Conservation (phyloP, 2,113 vertebrate genomes). For the Sander vitreus region DNA sequence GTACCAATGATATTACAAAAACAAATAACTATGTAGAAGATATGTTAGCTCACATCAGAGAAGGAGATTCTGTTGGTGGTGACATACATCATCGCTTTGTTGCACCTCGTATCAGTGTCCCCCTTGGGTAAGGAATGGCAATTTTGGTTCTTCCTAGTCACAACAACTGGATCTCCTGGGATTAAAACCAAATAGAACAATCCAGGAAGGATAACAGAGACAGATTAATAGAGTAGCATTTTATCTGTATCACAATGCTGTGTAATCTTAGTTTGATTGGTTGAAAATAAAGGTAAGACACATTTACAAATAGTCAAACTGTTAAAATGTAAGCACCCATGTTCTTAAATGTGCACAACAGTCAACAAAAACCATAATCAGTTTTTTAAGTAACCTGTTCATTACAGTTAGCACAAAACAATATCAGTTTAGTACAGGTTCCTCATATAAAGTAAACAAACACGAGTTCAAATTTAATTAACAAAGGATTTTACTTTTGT, state of each 20-base stretch:
- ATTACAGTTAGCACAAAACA: background rate
- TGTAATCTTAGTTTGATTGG: background rate
- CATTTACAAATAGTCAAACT: background rate
- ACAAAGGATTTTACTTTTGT: background rate
- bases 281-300: background rate
- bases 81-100: conserved; percentile 42
- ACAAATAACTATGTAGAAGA: background rate
- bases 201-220: background rate
- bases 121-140: conserved; percentile 48
- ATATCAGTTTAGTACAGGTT: background rate
- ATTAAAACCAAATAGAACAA: conserved; percentile 11
- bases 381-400: background rate
- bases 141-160: background rate
- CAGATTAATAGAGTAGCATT: background rate
- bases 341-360: background rate
- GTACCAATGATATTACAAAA: background rate
- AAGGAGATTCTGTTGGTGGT: conserved; percentile 54
- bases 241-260: background rate
- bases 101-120: conserved; percentile 28
- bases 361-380: too few relatives aligned
- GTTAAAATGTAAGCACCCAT: background rate
- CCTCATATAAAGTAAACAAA: background rate
- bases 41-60: conserved; percentile 46
- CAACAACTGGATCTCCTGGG: conserved; percentile 21
- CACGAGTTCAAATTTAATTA: background rate